These are phyloP conservation scores for Aphelinus atriplicis DNA, from an alignment of 1,140 invertebrate species.

Conservation along the genomic window DNA sequence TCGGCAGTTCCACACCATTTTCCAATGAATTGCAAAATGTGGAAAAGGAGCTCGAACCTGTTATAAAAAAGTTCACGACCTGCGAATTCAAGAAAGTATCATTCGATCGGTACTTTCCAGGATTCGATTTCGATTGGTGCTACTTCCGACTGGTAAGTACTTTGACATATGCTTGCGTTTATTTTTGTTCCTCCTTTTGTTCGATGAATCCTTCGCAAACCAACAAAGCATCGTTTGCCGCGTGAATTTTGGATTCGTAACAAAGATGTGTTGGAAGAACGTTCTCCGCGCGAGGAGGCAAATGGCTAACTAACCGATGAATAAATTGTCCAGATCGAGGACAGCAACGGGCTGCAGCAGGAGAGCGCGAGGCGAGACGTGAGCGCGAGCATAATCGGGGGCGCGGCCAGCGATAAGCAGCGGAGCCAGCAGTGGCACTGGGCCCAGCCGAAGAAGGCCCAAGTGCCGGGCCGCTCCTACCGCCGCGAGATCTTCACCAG, in stretches of 20 bases:
- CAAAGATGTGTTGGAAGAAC: no score
- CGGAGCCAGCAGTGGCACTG: conserved; percentile 64
- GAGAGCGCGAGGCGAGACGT: conserved; percentile 54
- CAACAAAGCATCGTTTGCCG: neutral
- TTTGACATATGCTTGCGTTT: no score
- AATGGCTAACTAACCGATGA: no score
- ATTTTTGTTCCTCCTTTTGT: no score
- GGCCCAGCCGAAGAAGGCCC: conserved; percentile 68
- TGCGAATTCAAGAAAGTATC: conserved; percentile 88
- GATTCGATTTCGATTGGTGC: conserved; percentile 89
- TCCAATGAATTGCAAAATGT: conserved; percentile 78
- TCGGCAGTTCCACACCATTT: conserved; percentile 81
- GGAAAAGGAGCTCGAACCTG: conserved; percentile 82
- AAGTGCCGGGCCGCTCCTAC: conserved; percentile 77
- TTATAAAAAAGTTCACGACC: conserved; percentile 76
- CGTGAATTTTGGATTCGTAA: neutral
- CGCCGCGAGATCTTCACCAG: conserved; percentile 76
- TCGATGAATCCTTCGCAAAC: neutral
- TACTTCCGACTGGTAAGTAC: conserved; percentile 79
- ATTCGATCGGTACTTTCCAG: conserved; percentile 83
- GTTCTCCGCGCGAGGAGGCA: no score
- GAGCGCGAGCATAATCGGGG: conserved; percentile 58
- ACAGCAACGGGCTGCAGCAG: conserved; percentile 48
- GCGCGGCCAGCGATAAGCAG: neutral
- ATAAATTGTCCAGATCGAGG: conserved; percentile 46